Conservation (phyloP, 1,140 invertebrate species). For the Orius insidiosus region DNA sequence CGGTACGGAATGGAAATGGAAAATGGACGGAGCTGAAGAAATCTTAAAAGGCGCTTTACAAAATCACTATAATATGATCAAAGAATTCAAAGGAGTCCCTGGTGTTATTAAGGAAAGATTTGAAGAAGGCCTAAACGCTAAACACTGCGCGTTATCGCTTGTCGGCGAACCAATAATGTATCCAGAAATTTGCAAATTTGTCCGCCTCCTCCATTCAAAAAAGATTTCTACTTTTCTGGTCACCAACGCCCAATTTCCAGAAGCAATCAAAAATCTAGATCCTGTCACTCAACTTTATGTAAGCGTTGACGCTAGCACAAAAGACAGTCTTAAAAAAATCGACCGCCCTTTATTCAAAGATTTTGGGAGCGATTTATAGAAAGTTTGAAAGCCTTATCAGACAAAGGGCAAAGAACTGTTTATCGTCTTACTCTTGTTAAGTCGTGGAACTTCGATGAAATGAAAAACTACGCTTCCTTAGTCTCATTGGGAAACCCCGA, state of each 20-base stretch:
- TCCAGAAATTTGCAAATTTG: conserved; percentile 41
- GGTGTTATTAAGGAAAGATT: conserved; percentile 36
- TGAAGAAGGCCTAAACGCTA: conserved; percentile 31
- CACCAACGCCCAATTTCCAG: conserved; percentile 28
- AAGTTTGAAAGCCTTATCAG: conserved; percentile 33
- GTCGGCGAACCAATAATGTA: conserved; percentile 54
- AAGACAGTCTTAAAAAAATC: conserved; percentile 45
- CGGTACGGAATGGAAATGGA: conserved; percentile 50
- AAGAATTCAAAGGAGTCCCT: conserved; percentile 44
- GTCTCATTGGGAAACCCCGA: conserved; percentile 40
- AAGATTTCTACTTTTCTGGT: conserved; percentile 41
- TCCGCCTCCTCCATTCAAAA: conserved; percentile 33
- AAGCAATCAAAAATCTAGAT: conserved; percentile 26
- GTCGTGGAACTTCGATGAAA: conserved; percentile 40
- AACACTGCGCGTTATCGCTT: conserved; percentile 44
- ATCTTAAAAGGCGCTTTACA: conserved; percentile 36
- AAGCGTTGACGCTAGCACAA: conserved; percentile 43
- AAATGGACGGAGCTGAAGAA: conserved; percentile 37
- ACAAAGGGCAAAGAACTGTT: conserved; percentile 44
- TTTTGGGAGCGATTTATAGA: conserved; percentile 42
- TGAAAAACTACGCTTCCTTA: conserved; percentile 39
- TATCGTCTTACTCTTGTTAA: conserved; percentile 47
- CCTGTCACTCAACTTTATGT: conserved; percentile 49
- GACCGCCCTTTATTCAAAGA: conserved; percentile 43
- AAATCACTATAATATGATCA: conserved; percentile 41